These are phyloP conservation scores for Spodoptera picta DNA, from an alignment of 2,888 invertebrate genomes.

Conservation along the genomic window DNA sequence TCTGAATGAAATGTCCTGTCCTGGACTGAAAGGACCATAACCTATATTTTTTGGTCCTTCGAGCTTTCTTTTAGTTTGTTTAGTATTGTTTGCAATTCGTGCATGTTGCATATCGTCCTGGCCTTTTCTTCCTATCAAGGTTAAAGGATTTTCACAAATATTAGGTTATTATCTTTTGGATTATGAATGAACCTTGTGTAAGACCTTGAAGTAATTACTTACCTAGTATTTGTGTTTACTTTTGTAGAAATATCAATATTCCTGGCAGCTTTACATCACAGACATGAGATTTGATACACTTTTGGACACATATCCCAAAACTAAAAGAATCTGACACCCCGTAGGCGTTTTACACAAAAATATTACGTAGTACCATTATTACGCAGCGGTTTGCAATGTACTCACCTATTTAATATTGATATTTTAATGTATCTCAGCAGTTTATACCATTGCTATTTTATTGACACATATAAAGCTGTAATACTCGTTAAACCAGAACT, in stretches of 20 bases:
- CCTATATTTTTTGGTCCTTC: too few relatives aligned
- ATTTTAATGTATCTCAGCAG: slow-evolving; percentile 13
- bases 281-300: slow-evolving; percentile 1
- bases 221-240: slow-evolving; percentile 10
- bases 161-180: neutral
- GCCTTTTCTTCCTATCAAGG: neutral
- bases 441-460: neutral
- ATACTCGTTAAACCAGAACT: slow-evolving; percentile 12
- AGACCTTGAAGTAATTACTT: neutral
- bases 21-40: too few relatives aligned
- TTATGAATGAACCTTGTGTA: too few relatives aligned
- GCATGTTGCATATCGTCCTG: too few relatives aligned
- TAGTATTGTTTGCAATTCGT: too few relatives aligned
- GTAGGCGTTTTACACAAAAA: slow-evolving; percentile 8
- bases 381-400: slow-evolving; percentile 24
- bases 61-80: too few relatives aligned
- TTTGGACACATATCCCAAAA: slow-evolving; percentile 8
- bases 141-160: neutral
- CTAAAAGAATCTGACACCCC: neutral
- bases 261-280: slow-evolving; percentile 5
- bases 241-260: slow-evolving; percentile 11
- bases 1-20: too few relatives aligned
- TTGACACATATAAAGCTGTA: neutral
- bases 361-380: slow-evolving; percentile 35
- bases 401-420: slow-evolving; percentile 11